phyloP scores from a whole-genome alignment of 2,797 vertebrate species.

The Sternotherus odoratus region DNA sequence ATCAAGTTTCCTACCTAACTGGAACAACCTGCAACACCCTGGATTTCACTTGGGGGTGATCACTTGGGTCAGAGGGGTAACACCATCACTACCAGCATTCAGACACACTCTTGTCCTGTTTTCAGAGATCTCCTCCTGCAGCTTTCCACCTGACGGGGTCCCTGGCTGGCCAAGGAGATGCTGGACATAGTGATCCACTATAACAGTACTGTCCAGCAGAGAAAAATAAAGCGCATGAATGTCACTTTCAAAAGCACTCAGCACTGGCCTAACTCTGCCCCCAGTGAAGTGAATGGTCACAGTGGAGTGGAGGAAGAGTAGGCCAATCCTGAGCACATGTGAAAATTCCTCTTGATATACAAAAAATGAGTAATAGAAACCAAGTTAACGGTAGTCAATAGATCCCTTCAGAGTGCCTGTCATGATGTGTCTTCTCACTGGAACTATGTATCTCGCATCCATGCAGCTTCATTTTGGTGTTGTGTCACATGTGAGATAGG shows the following conservation, averaged over 20 bases:
- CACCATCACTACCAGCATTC: not conserved
- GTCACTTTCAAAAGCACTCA: not conserved
- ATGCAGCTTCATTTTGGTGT: not conserved
- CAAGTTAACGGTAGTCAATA: not conserved
- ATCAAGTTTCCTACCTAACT: not conserved
- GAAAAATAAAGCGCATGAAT: not conserved
- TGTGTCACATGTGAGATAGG: not conserved
- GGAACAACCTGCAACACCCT: not conserved
- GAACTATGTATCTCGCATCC: not conserved
- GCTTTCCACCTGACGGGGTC: not conserved
- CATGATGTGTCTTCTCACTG: not conserved
- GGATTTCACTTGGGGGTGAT: not conserved
- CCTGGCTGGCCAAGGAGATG: not conserved
- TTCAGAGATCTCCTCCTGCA: not conserved
- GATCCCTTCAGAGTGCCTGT: not conserved
- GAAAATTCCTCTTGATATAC: rapidly evolving
- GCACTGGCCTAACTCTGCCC: not conserved
- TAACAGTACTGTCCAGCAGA: not conserved
- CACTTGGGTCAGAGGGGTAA: too few relatives aligned
- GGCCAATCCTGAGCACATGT: rapidly evolving
- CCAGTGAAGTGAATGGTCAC: not conserved
- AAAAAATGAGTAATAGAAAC: not conserved
- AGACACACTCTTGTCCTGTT: not conserved
- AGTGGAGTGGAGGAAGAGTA: not conserved
- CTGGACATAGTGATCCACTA: not conserved